A percentile compares a stretch with the other conserved stretches of the same genome.
phyloP scores from a whole-genome alignment of 2,888 invertebrate genomes.

The Drosophila neutralis region DNA sequence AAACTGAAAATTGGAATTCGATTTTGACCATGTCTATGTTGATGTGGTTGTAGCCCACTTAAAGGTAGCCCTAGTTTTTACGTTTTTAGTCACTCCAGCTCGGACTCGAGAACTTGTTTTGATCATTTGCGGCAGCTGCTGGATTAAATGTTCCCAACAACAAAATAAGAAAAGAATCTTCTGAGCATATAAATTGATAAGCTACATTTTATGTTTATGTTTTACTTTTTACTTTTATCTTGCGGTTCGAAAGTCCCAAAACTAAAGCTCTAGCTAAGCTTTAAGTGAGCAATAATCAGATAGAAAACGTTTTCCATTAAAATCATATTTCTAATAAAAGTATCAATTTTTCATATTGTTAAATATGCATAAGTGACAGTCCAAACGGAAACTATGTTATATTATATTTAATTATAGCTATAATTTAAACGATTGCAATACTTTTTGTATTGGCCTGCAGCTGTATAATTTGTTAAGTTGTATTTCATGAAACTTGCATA shows the following conservation, averaged over 20 bases:
- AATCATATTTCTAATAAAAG: constrained; percentile 30
- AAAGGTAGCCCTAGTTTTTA: constrained; percentile 52
- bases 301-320: background rate
- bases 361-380: constrained; percentile 3
- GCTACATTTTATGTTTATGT: constrained; percentile 52
- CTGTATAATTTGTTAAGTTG: constrained; percentile 31
- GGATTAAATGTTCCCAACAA: constrained; percentile 29
- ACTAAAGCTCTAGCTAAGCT: background rate
- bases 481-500: constrained; percentile 10
- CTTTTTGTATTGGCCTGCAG: constrained; percentile 28
- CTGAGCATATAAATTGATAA: constrained; percentile 61
- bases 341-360: constrained; percentile 8
- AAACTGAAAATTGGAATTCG: constrained; percentile 61
- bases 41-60: constrained; percentile 27
- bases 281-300: constrained; percentile 43
- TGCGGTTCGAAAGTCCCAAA: constrained; percentile 9
- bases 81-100: constrained; percentile 14
- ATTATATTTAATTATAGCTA: constrained; percentile 44
- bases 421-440: constrained; percentile 24
- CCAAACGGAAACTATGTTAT: background rate
- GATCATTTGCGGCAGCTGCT: constrained; percentile 61
- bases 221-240: constrained; percentile 10
- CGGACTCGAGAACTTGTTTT: constrained; percentile 58
- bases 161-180: background rate
- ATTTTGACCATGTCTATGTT: constrained; percentile 57